Base-by-base conservation (phyloP, 2,113 vertebrate species). In the Plecotus auritus region DNA sequence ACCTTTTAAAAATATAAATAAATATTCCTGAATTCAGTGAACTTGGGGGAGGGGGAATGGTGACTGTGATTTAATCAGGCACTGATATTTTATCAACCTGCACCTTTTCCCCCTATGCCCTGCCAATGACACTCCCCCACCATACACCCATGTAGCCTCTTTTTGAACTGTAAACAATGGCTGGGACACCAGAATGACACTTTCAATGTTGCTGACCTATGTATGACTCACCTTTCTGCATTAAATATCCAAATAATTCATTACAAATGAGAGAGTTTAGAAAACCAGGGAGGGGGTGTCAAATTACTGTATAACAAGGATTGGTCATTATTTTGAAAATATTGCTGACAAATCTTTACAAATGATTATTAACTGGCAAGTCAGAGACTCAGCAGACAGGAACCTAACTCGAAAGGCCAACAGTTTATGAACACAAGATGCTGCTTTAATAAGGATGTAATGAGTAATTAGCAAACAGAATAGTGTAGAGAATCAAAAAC, bases 221-320 rank as follows among this genome's bases (percentile, higher is more conserved):
- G 3, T n/a, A 42, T 96, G 87, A 97, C 88, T 89, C 88, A 91
- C 37, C 32, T 61, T 26, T 91, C 69, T 49, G 30, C 81, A 91
- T 96, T 96, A 95, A 93, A 97, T 97, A 81, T 40, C 56, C 28
- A 96, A 97, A 96, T 96, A 97, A 97, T 95, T 97, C 49, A 96
- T 77, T 90, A 64, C 32, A 95, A 76, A 97, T 66, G 3, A 97
- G 56, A 54, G 91, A 91, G 4, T 88, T 85, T 94, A 77, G 26
- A 83, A 84, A 94, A 17, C 23, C 17, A 1, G 2, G 16, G 22
- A n/a, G 2, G 35, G 3, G 28, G 23, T 1, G 59, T 73, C 73
- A 35, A 82, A 9, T 30, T 40, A 56, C 20, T 56, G 54, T 22
- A 30, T 83, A 95, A 95, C 30, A 91, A 84, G 42, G 42, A 88